A percentile compares a stretch with the other conserved stretches of the same genome.
These are phyloP conservation scores for Propithecus perrieri DNA, from an alignment of 2,797 vertebrate species.

Conservation along the genomic window DNA sequence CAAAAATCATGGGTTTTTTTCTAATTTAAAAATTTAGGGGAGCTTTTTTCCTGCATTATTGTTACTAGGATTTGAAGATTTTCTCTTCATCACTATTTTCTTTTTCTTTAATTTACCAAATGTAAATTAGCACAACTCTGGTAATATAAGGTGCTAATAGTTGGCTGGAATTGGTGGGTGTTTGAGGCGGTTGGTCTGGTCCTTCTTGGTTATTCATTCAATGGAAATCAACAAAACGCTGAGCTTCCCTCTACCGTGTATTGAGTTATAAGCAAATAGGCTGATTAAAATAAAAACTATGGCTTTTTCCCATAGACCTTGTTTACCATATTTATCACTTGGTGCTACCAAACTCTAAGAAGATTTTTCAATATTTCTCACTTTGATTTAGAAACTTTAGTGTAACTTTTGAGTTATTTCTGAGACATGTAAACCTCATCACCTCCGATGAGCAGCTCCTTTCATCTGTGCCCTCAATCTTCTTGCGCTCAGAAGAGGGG, in stretches of 20 bases:
- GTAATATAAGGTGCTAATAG: background rate
- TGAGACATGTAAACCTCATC: background rate
- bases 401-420: background rate
- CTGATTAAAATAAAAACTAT: background rate
- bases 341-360: background rate
- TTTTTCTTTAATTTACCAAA: background rate
- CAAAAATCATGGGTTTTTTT: background rate
- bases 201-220: background rate
- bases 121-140: background rate
- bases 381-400: background rate
- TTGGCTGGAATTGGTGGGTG: background rate
- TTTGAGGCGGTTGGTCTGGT: background rate
- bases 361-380: background rate
- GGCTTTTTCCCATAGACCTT: background rate
- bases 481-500: background rate
- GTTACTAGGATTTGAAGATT: background rate
- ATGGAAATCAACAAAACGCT: background rate
- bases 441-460: background rate
- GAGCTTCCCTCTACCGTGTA: rapidly evolving
- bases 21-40: background rate
- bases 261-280: background rate
- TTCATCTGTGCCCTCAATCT: background rate
- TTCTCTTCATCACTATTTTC: background rate
- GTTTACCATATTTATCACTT: background rate
- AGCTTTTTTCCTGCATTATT: background rate